Evolutionary conservation across 2,888 invertebrate genomes (phyloP).

Genomic region (Phyllotreta cruciferae): DNA sequence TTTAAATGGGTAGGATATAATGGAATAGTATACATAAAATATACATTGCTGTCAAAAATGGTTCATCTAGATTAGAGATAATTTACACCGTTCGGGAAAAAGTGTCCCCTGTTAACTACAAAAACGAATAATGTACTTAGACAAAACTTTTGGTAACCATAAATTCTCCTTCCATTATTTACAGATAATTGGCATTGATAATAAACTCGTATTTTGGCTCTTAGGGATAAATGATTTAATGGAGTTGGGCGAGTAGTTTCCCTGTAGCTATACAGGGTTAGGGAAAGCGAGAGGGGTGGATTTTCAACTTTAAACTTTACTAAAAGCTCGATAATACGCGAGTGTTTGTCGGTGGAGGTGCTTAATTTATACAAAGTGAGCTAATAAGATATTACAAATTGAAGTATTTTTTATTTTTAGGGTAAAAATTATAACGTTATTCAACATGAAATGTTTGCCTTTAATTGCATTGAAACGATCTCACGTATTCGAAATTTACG

Average conservation of each 20-base stretch:
- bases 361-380: no score
- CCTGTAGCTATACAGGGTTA: not conserved
- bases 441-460: no score
- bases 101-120: not conserved
- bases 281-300: conserved; percentile 8
- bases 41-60: no score
- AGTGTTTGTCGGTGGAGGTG: not conserved
- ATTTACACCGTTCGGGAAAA: no score
- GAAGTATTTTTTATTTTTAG: no score
- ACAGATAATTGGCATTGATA: conserved; percentile 21
- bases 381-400: no score
- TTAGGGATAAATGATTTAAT: conserved; percentile 26
- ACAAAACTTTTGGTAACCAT: conserved; percentile 9
- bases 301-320: conserved; percentile 17
- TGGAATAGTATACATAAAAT: no score
- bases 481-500: no score
- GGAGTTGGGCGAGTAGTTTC: conserved; percentile 20
- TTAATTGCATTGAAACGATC: no score
- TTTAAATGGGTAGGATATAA: no score
- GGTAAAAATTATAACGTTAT: no score
- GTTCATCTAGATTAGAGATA: no score
- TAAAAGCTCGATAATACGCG: conserved; percentile 19
- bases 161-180: conserved; percentile 17
- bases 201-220: conserved; percentile 19
- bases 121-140: conserved; percentile 9